Percentiles rank a stretch among this genome's conserved stretches.
Evolutionary conservation across 2,888 invertebrate genomes (phyloP).

Genomic region (Ophioninae sp.): DNA sequence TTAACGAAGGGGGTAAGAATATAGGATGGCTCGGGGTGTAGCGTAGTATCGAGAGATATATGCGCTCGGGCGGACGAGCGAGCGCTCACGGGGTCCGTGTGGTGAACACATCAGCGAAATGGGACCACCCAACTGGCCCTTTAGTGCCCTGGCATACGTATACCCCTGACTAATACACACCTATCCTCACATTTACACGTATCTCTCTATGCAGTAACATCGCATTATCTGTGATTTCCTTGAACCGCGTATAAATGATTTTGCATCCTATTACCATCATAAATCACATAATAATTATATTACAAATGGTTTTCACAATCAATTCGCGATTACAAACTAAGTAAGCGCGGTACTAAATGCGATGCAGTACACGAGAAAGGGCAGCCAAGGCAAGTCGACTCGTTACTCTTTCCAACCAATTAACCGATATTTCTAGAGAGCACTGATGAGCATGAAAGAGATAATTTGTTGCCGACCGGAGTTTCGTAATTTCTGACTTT

Average conservation of each 20-base stretch:
- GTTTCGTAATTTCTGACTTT: not conserved
- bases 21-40: constrained; percentile 73
- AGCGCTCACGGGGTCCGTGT: constrained; percentile 75
- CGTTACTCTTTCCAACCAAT: not conserved
- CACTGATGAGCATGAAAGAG: not conserved
- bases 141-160: constrained; percentile 74
- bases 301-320: constrained; percentile 28
- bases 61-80: constrained; percentile 46
- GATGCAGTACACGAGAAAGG: not conserved
- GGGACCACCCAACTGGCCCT: constrained; percentile 78
- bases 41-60: constrained; percentile 72
- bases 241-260: constrained; percentile 43
- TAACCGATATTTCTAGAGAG: not conserved
- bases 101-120: constrained; percentile 79
- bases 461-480: not conserved
- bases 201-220: constrained; percentile 22
- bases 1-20: constrained; percentile 73
- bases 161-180: constrained; percentile 34
- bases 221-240: not conserved
- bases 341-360: not conserved
- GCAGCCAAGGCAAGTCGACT: not conserved
- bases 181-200: constrained; percentile 52
- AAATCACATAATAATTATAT: constrained; percentile 41
- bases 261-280: constrained; percentile 41
- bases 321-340: not conserved